These are phyloP conservation scores for Microplitis deprimator DNA, from an alignment of 2,888 invertebrate species.

Conservation along the genomic window DNA sequence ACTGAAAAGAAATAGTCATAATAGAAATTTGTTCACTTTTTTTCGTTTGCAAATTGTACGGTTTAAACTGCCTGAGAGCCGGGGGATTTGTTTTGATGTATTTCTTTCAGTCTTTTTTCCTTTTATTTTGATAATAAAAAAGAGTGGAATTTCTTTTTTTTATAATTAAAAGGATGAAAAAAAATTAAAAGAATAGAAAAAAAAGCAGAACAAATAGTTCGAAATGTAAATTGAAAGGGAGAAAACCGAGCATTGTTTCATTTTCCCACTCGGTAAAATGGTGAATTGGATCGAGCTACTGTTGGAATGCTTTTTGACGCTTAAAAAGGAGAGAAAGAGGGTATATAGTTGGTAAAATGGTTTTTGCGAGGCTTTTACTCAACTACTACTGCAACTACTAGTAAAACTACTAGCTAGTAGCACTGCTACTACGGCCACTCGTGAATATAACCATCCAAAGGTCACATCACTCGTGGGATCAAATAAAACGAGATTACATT, in stretches of 20 bases:
- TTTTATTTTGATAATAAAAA: neutral
- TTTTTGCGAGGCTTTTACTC: constrained; percentile 30
- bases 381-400: neutral
- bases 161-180: neutral
- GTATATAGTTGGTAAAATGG: constrained; percentile 26
- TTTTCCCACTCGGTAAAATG: constrained; percentile 11
- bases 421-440: constrained; percentile 19
- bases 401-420: neutral
- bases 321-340: constrained; percentile 12
- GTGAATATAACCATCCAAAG: constrained; percentile 30
- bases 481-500: constrained; percentile 36
- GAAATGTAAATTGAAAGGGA: constrained; percentile 10
- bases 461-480: constrained; percentile 35
- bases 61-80: neutral
- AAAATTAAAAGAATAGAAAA: constrained; percentile 1
- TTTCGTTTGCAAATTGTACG: constrained; percentile 12
- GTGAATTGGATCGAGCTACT: constrained; percentile 9
- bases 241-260: constrained; percentile 4
- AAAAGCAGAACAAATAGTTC: constrained; percentile 7
- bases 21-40: constrained; percentile 16
- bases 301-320: constrained; percentile 22
- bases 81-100: neutral
- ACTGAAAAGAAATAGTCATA: neutral
- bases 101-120: neutral
- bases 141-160: neutral